Base-by-base conservation (phyloP, 2,888 invertebrate genomes). In the Drosophila nigritarsus region DNA sequence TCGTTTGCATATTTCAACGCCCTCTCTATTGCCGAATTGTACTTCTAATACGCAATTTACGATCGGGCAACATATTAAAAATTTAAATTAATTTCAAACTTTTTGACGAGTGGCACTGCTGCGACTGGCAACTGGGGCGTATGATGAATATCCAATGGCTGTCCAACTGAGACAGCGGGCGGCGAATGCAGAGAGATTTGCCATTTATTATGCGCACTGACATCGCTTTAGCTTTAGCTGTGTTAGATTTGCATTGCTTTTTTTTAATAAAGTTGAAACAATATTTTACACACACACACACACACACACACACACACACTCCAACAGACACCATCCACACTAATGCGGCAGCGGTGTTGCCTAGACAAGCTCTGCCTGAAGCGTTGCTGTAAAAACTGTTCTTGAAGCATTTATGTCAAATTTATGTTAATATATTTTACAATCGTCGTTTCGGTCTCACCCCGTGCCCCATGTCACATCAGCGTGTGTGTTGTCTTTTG, bases 371-470 rank as follows among this genome's bases (percentile, higher is more conserved):
- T 50, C 30, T 27, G 75, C 60, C 71, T 49, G 8, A 42, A 65
- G 51, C 40, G 29, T 40, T 58, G 32, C 45, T 55, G 30, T 40
- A 36, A 72, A 78, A 81, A 81, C 82, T 73, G 83, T 87, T 83
- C 58, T 71, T 67, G 71, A 74, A 77, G 74, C 91, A 90, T 91
- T 91, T 91, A 91, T 87, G 90, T 88, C 88, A 90, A 90, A 90
- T 91, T 91, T 91, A 91, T 91, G 88, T 90, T 86, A 91, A 90
- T 90, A 85, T 86, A 86, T 86, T 86, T 86, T 82, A 80, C 73
- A 86, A 86, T 88, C 83, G 82, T 83, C 65, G 70, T 78, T 66
- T 75, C 63, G 66, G 45, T 15, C 78, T 66, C 63, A 68, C 45
- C 54, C 54, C 49, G 55, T 56, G 54, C 61, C 58, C 45, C 73